Evolutionary conservation across 2,797 vertebrate species (phyloP).

Genomic region (Orientallactaga sibirica): DNA sequence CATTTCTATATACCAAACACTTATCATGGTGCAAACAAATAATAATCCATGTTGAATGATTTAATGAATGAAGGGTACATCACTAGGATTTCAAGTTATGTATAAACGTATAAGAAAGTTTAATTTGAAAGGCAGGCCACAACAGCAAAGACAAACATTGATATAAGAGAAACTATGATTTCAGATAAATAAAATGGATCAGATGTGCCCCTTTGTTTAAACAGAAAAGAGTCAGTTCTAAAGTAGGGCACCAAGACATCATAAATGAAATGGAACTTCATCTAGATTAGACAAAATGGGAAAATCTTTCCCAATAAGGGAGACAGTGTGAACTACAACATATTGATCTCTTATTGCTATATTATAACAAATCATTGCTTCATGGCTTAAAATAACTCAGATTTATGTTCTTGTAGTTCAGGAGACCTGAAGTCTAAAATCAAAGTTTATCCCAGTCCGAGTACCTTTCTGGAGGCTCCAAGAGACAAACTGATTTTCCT

Average conservation of each 20-base stretch:
- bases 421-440: slow-evolving; percentile 26
- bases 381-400: slow-evolving; percentile 17
- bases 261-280: slow-evolving; percentile 10
- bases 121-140: neutral
- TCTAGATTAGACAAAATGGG: slow-evolving; percentile 9
- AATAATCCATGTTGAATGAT: neutral
- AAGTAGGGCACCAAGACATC: slow-evolving; percentile 36
- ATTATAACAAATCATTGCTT: neutral
- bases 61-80: neutral
- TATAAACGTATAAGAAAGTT: neutral
- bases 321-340: neutral
- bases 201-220: slow-evolving; percentile 31
- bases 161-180: neutral
- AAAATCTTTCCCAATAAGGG: slow-evolving; percentile 46
- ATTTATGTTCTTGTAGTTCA: slow-evolving; percentile 15
- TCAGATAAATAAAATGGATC: neutral
- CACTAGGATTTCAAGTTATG: neutral
- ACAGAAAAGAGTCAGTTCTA: neutral
- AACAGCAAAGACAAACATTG: slow-evolving; percentile 22
- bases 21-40: neutral
- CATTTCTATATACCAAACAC: neutral
- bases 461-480: neutral
- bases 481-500: neutral
- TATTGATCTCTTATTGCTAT: neutral
- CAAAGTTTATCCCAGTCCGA: neutral